phyloP scores from a whole-genome alignment of 30 jellyfish, hydroid and myxozoan genomes.

The Aurelia sp. region DNA sequence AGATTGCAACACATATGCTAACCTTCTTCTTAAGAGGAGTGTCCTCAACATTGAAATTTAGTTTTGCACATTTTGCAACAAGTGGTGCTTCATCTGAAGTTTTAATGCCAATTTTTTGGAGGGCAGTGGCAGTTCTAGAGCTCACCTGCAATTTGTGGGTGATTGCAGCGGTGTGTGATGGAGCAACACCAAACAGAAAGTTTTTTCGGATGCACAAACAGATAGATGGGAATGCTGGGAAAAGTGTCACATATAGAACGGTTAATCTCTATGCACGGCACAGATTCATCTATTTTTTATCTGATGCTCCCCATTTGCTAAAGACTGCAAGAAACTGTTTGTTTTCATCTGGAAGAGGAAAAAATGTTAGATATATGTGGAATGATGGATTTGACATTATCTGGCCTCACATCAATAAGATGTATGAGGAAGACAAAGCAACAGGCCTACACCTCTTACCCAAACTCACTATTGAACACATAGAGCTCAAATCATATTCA shows the following conservation, averaged over 20 bases:
- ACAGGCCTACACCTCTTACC: slow-evolving; percentile 34
- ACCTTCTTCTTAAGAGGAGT: slow-evolving; percentile 30
- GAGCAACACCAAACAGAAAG: slow-evolving; percentile 42
- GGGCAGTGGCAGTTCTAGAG: slow-evolving; percentile 26
- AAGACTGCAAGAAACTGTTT: slow-evolving; percentile 64
- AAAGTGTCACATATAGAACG: neutral
- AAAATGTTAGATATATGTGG: slow-evolving; percentile 26
- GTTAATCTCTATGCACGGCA: neutral
- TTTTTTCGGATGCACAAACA: slow-evolving; percentile 1
- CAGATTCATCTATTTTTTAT: slow-evolving; percentile 41
- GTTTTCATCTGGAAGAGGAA: slow-evolving; percentile 40
- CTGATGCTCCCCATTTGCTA: slow-evolving; percentile 61
- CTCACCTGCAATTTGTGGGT: slow-evolving; percentile 36
- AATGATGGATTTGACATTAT: slow-evolving; percentile 47
- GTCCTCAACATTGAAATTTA: neutral
- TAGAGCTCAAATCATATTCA: slow-evolving; percentile 21
- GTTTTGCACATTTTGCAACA: slow-evolving; percentile 23
- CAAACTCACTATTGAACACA: slow-evolving; percentile 28
- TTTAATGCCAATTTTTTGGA: neutral
- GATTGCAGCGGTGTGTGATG: slow-evolving; percentile 22
- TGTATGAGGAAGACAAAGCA: slow-evolving; percentile 54
- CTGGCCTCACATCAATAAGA: slow-evolving; percentile 58
- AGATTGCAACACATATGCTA: slow-evolving; percentile 35
- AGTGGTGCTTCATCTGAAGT: slow-evolving; percentile 16
- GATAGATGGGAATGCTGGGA: neutral